Evolutionary conservation across 2,113 vertebrate genomes (phyloP), one percentile per base, ranked within the genome.

Genomic region (Cottus gobio): DNA sequence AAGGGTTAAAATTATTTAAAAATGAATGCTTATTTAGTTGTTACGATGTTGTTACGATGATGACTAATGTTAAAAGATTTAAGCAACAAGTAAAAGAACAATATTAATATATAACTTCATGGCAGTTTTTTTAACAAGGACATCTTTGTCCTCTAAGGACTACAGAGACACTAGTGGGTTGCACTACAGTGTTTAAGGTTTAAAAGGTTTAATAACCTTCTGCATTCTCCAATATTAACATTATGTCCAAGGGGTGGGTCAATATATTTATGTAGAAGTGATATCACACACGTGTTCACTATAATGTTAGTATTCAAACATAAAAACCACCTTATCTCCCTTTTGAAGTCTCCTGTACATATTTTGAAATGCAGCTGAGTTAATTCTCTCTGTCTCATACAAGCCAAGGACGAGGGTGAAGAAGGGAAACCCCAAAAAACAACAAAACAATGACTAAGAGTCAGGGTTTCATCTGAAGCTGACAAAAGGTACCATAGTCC

Each of bases 321-420:
- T 48, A 54, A 67, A 72, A 70, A 77, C 13, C 56, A n/a, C 26
- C 37, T 36, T 9, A n/a, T 63, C 18, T 77, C 16, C 46, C 44
- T 72, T 71, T 60, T 34, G 26, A 61, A 84, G n/a, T 70, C n/a
- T 44, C 26, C 50, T 46, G 34, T 42, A 60, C 70, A 61, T 44
- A 57, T 82, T 75, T 58, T 50, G 24, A 2, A 69, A 84, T 88
- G 75, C 73, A 84, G 60, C 3, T 69, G 26, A 48, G 76, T 89
- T 79, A 82, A 64, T 83, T 28, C 78, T 84, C 18, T 84, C 31
- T 58, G 57, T 83, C 74, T 71, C 64, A 82, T 61, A 85, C 72
- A 87, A 75, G 76, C 71, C 78, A 61, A 71, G 28, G 52, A 89
- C 58, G 80, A 70, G 15, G 48, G 31, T 67, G 36, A 67, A 63